Evolutionary conservation across 2,113 vertebrate species (phyloP).

Genomic region (Phalacrocorax carbo): DNA sequence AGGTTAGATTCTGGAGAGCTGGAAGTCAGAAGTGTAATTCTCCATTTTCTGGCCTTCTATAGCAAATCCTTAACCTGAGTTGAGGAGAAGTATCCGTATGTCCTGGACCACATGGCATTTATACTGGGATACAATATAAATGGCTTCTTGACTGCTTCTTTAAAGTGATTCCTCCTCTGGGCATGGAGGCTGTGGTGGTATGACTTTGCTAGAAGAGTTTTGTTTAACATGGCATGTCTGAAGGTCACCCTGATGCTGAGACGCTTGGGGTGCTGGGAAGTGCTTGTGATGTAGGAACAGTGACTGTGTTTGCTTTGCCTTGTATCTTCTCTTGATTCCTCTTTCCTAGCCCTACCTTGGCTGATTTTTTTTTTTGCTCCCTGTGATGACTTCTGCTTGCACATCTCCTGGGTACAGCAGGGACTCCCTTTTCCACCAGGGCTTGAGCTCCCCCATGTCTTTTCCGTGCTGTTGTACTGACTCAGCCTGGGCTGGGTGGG

Average conservation of each 20-base stretch:
- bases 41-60: not conserved
- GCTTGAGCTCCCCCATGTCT: not conserved
- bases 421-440: not conserved
- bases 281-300: not conserved
- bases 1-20: not conserved
- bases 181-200: not conserved
- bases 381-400: not conserved
- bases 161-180: not conserved
- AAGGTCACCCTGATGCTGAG: not conserved
- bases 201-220: not conserved
- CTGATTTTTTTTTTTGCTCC: not conserved
- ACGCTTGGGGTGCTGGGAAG: accelerated
- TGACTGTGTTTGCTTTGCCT: not conserved
- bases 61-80: not conserved
- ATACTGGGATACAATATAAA: not conserved
- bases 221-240: not conserved
- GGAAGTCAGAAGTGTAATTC: not conserved
- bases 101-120: not conserved
- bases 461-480: not conserved
- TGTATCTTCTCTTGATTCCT: not conserved
- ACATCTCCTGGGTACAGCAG: not conserved
- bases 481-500: not conserved
- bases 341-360: not conserved
- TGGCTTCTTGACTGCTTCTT: not conserved
- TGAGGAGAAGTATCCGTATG: not conserved